These are phyloP conservation scores for Valencia hispanica DNA, from an alignment of 2,797 vertebrate genomes.

Conservation along the genomic window DNA sequence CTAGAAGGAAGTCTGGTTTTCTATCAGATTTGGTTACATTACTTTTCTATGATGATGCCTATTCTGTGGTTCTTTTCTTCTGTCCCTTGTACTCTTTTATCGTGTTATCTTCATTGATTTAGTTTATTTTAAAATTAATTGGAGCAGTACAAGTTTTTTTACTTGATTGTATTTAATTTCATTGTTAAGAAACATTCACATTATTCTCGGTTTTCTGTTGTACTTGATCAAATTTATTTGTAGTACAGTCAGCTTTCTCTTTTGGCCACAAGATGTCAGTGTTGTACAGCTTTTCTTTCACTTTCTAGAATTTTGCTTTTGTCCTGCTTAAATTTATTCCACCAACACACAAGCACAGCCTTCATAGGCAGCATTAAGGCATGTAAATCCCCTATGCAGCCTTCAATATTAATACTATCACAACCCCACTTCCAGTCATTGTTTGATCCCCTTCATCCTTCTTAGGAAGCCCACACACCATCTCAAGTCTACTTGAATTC, in stretches of 20 bases:
- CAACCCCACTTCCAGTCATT: constrained; percentile 58
- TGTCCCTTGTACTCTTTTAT: background rate
- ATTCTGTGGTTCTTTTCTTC: background rate
- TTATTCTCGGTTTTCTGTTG: background rate
- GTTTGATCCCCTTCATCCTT: constrained; percentile 39
- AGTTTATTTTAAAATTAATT: background rate
- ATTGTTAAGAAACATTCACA: background rate
- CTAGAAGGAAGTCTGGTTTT: background rate
- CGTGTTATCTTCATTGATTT: background rate
- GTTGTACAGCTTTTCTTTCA: constrained; percentile 35
- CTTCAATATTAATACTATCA: constrained; percentile 57
- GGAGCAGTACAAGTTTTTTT: background rate
- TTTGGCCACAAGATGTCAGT: constrained; percentile 67
- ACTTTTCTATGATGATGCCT: background rate
- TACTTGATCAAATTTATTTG: background rate
- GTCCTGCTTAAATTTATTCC: background rate
- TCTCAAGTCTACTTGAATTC: constrained; percentile 55
- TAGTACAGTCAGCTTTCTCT: background rate
- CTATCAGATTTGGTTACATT: background rate
- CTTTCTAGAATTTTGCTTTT: background rate
- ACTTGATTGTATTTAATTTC: background rate
- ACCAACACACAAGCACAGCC: constrained; percentile 11
- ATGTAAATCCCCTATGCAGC: constrained; percentile 24
- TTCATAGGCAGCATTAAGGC: constrained; percentile 14
- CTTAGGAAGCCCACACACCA: constrained; percentile 48